phyloP scores from a whole-genome alignment of 2,113 vertebrate genomes.

The Stigmatopora argus region DNA sequence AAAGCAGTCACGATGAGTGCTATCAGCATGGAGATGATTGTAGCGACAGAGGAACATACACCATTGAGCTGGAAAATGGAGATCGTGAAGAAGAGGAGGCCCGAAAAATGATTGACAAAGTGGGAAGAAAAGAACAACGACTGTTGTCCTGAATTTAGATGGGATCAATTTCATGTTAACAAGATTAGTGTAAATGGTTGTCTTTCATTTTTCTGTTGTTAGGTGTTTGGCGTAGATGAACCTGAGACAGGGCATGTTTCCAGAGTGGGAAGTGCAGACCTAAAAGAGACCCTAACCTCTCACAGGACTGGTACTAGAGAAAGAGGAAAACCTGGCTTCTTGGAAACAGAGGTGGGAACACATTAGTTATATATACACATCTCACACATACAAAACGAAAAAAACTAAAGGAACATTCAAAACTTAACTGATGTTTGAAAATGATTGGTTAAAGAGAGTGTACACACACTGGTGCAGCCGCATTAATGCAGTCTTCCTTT shows the following conservation, averaged over 20 bases:
- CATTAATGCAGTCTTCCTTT: neutral
- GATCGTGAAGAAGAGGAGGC: constrained; percentile 86
- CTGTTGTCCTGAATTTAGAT: neutral
- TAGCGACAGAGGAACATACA: constrained; percentile 91
- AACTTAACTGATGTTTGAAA: neutral
- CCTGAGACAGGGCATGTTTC: constrained; percentile 80
- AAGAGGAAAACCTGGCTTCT: constrained; percentile 68
- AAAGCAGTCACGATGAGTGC: constrained; percentile 39
- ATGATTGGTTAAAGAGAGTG: neutral
- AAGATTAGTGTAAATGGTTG: neutral
- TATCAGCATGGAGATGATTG: constrained; percentile 79
- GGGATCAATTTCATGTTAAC: neutral
- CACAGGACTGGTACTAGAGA: constrained; percentile 64
- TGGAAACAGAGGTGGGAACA: constrained; percentile 56
- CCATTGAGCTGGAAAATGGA: constrained; percentile 88
- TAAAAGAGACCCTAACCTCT: constrained; percentile 63
- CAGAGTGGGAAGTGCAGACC: constrained; percentile 74
- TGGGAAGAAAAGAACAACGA: constrained; percentile 47
- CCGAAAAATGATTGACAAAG: constrained; percentile 92
- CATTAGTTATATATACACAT: too few relatives aligned
- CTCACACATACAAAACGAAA: too few relatives aligned
- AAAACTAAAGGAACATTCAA: too few relatives aligned
- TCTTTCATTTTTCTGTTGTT: constrained; percentile 5
- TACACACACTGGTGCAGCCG: neutral
- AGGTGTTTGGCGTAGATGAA: constrained; percentile 91